Evolutionary conservation across 1,140 invertebrate genomes (phyloP), one percentile per base, ranked within the genome.

Genomic region (Contarinia nasturtii): DNA sequence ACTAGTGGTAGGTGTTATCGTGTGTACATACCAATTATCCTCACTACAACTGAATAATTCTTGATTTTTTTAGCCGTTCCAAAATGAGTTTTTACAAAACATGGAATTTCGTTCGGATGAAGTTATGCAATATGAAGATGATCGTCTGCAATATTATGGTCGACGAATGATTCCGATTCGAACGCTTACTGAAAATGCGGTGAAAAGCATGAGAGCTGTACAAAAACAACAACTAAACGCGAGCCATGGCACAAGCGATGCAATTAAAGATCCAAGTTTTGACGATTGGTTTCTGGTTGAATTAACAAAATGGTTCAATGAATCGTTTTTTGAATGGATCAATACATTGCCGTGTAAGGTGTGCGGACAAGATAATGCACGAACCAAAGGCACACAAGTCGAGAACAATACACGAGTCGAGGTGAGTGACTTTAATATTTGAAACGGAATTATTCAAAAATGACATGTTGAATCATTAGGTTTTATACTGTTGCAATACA

Each of bases 251-350:
- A 47, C 21, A 52, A 49, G 51, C n/a, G n/a, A n/a, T n/a, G 56
- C 50, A 38, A 68, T 70, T 38, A 53, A 61, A 14, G 68, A 76
- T 44, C 68, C 80, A 43, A 65, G 68, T 10, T 71, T 78, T 44
- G 71, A 80, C 50, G 86, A 93, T 65, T 71, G 82, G 11, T 56
- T 93, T 1, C 58, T 97, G 0, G 57, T 81, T 7, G 85, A 90
- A 62, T 59, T 97, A 22, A 53, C 92, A 11, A 64, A 69, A 18
- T 97, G 92, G 91, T 97, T 94, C 58, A 95, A 95, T 63, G 69
- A 74, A 43, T 72, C 81, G 42, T 98, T 94, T 68, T 98, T 97
- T 58, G 64, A 67, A 37, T 98, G 93, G 93, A 74, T 94, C 3
- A 77, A 95, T 64, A 71, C 66, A 51, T 81, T 86, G 1, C 57